A percentile compares a stretch with the other conserved stretches of the same genome.
These are phyloP conservation scores for Esox niger DNA, from an alignment of 2,113 vertebrate species.

Conservation along the genomic window DNA sequence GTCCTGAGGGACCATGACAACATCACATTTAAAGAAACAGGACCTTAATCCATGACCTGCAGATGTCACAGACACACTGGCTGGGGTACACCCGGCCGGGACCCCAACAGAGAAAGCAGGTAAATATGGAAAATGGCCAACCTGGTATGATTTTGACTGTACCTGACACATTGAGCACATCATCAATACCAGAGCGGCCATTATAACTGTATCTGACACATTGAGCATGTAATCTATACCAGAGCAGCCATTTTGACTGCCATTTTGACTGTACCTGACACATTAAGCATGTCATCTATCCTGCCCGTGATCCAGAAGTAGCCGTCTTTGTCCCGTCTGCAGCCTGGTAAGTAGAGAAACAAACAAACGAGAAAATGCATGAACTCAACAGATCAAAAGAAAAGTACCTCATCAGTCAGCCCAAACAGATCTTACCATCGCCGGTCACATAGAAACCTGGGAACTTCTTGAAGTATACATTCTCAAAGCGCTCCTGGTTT, in stretches of 20 bases:
- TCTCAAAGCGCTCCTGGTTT: constrained; percentile 76
- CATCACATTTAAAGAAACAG: too few relatives aligned
- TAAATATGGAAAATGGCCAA: too few relatives aligned
- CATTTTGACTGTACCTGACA: too few relatives aligned
- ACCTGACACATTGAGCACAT: constrained; percentile 84
- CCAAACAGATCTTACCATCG: constrained; percentile 66
- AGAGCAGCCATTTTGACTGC: too few relatives aligned
- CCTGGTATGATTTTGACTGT: too few relatives aligned
- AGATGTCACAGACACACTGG: too few relatives aligned
- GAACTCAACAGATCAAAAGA: neutral
- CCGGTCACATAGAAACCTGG: constrained; percentile 79
- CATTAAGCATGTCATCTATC: constrained; percentile 82
- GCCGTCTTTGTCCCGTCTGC: constrained; percentile 77
- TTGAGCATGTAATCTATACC: too few relatives aligned
- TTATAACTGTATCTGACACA: too few relatives aligned
- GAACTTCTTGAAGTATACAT: constrained; percentile 79
- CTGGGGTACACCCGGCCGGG: too few relatives aligned
- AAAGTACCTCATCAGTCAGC: neutral
- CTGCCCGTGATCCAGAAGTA: constrained; percentile 83
- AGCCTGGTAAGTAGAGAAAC: constrained; percentile 69
- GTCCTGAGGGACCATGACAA: constrained; percentile 55
- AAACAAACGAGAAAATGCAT: constrained; percentile 7
- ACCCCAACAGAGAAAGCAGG: too few relatives aligned
- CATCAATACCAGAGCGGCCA: too few relatives aligned
- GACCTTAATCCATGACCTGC: too few relatives aligned